Base-by-base conservation (phyloP, 2,797 vertebrate genomes). In the Babyrousa celebensis region DNA sequence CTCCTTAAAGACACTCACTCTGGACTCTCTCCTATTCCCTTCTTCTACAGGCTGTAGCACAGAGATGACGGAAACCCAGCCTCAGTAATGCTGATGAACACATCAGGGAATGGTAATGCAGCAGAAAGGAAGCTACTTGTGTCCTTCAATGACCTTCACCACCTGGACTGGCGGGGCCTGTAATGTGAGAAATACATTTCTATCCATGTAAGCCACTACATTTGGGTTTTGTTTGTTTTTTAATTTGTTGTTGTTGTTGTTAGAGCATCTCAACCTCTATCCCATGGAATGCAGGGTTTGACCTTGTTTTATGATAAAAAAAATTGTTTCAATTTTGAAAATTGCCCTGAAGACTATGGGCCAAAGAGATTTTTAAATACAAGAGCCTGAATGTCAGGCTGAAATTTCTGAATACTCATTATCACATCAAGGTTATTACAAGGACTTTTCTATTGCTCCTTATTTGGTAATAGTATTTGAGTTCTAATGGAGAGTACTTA, bases 301-400 rank as follows among this genome's bases (percentile, higher is more conserved):
- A 17, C 20, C 9, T 92, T 91, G 17, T 70, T 95, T 94, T 87
- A 68, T 27, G 79, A 72, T 14, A 15, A 63, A 85, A 89, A 86
- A 70, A 23, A n/a, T 4, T 12, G n/a, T 79, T 95, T 48, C 56
- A 79, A 14, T 78, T 93, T n/a, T 93, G 25, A 85, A 94, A 82
- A 95, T 29, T 94, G 52, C 27, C 27, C 89, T 84, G 74, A 89
- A 14, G 15, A 65, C 3, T 85, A 32, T 6, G 60, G 17, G 23
- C 77, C 29, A 79, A 83, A 83, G 2, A 93, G 43, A 78, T 72
- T 97, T 97, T 85, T 85, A 79, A 91, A 95, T 48, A 91, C 3
- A 8, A 12, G 75, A 71, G 52, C 86, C 56, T 77, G 29, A n/a
- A 11, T 68, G 60, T 70, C 67, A 93, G 58, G 20, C 20, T 87